phyloP scores from a whole-genome alignment of 2,888 invertebrate species.

The Platypus cylindrus region DNA sequence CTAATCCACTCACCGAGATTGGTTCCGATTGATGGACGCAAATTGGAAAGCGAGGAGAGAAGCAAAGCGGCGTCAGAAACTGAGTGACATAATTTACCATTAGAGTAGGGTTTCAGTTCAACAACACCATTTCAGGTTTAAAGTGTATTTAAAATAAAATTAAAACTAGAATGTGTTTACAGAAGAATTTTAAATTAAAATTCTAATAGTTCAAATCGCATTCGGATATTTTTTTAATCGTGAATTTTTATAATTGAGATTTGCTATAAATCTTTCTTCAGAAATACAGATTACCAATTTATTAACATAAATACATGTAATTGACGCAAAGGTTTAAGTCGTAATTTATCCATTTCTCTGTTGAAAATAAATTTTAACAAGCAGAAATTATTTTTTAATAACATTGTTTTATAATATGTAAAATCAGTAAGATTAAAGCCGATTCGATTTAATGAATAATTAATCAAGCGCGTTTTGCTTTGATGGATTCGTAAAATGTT shows the following conservation, averaged over 20 bases:
- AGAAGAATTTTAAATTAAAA: too few relatives aligned
- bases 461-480: slow-evolving; percentile 6
- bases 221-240: too few relatives aligned
- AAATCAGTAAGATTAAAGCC: slow-evolving; percentile 8
- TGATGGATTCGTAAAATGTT: too few relatives aligned
- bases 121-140: too few relatives aligned
- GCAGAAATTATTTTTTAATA: slow-evolving; percentile 10
- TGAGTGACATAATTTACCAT: slow-evolving; percentile 5
- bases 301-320: too few relatives aligned
- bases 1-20: slow-evolving; percentile 60
- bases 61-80: slow-evolving; percentile 6
- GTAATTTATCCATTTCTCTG: too few relatives aligned
- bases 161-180: not conserved
- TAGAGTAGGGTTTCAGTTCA: not conserved
- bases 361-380: slow-evolving; percentile 9
- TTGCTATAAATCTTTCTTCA: too few relatives aligned
- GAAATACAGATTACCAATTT: too few relatives aligned
- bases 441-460: slow-evolving; percentile 8
- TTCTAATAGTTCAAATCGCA: too few relatives aligned
- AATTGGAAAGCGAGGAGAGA: slow-evolving; percentile 46
- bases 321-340: too few relatives aligned
- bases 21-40: slow-evolving; percentile 58
- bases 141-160: slow-evolving; percentile 1
- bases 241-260: too few relatives aligned
- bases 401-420: slow-evolving; percentile 6